phyloP scores from a whole-genome alignment of 2,888 invertebrate species.

The Agrotis clavis region DNA sequence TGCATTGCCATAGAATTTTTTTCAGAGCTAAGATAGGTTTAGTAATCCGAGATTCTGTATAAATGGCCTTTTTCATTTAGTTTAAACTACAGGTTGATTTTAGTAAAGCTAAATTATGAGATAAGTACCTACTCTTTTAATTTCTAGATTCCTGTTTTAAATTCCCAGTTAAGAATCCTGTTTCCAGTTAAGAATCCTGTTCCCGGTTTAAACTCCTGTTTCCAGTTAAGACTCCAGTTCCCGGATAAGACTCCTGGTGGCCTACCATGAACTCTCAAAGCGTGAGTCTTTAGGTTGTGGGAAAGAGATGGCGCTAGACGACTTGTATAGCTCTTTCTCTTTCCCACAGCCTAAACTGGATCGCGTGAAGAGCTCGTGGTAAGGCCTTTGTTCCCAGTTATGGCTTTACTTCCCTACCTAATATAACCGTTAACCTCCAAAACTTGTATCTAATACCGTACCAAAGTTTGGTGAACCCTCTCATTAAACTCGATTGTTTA shows the following conservation, averaged over 20 bases:
- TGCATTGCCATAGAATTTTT: too few species aligned
- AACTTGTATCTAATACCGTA: slow-evolving; percentile 29
- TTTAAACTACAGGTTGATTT: not conserved
- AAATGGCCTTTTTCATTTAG: not conserved
- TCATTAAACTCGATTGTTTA: slow-evolving; percentile 73
- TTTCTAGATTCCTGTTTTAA: not conserved
- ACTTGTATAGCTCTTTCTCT: too few species aligned
- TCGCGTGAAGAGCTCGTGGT: too few species aligned
- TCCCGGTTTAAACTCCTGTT: too few species aligned
- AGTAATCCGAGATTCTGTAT: not conserved
- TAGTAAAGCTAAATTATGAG: too few species aligned
- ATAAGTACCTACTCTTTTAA: not conserved
- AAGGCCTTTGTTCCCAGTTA: not conserved
- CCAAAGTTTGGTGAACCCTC: slow-evolving; percentile 61
- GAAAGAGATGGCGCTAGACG: too few species aligned
- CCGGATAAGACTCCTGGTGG: too few species aligned
- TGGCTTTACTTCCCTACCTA: not conserved
- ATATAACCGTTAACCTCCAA: slow-evolving; percentile 20
- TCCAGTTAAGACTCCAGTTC: too few species aligned
- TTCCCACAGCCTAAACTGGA: too few species aligned
- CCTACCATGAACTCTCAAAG: too few species aligned
- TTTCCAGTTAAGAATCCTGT: not conserved
- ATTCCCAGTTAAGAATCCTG: too few species aligned
- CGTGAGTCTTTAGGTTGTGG: too few species aligned
- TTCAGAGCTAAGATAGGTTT: not conserved